Evolutionary conservation across 2,113 vertebrate species (phyloP).

Genomic region (Neogale vison): DNA sequence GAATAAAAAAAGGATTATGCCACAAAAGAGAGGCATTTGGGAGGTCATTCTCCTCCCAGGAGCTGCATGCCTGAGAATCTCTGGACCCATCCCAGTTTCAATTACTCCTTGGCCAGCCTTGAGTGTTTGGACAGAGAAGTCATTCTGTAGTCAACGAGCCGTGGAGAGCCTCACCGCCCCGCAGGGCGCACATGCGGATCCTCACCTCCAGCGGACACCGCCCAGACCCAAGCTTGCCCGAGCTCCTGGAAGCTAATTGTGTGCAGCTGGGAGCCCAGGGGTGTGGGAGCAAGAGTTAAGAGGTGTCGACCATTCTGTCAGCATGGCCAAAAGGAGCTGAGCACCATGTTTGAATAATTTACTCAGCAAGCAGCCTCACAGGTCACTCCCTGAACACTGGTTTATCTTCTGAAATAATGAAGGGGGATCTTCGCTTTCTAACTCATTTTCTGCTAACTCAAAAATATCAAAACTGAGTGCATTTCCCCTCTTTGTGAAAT

Average conservation of each 20-base stretch:
- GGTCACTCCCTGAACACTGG: not conserved
- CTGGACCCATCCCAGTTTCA: not conserved
- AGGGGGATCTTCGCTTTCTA: not conserved
- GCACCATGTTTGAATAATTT: not conserved
- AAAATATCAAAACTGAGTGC: constrained; percentile 7
- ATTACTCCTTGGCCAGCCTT: not conserved
- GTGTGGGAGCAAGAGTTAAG: not conserved
- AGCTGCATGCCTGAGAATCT: not conserved
- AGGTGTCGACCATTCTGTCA: not conserved
- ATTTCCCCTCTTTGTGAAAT: not conserved
- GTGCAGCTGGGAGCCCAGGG: not conserved
- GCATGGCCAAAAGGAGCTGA: no score
- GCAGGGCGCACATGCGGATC: no score
- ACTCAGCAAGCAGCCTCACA: not conserved
- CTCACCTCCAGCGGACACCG: not conserved
- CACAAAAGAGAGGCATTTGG: not conserved
- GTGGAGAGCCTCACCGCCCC: rapidly evolving
- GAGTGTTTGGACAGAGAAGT: not conserved
- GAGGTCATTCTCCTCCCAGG: not conserved
- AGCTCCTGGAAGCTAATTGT: not conserved
- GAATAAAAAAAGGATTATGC: not conserved
- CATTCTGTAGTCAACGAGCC: not conserved
- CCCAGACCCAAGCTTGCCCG: not conserved
- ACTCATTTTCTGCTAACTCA: not conserved
- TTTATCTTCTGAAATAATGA: not conserved